Conservation (phyloP, 1,140 invertebrate genomes). For the Hesperophylax magnus region DNA sequence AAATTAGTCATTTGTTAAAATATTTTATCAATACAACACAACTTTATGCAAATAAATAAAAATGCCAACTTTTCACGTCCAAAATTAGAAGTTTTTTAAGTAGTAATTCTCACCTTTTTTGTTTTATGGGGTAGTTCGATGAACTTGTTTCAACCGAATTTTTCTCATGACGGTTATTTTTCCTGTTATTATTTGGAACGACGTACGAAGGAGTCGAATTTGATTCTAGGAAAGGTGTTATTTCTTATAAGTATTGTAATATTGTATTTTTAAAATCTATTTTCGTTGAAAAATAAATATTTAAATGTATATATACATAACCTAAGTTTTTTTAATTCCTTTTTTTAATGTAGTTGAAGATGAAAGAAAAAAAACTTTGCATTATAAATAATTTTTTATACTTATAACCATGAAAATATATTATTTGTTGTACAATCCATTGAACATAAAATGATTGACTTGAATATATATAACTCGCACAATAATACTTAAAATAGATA, state of each 20-base stretch:
- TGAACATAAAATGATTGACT: background rate
- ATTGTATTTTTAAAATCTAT: conserved; percentile 34
- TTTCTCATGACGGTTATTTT: no score
- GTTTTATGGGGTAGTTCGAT: no score
- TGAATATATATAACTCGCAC: background rate
- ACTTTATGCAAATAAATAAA: no score
- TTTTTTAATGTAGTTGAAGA: background rate
- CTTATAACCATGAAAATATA: background rate
- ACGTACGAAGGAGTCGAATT: background rate
- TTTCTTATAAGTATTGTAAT: conserved; percentile 10
- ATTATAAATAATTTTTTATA: no score
- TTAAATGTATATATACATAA: conserved; percentile 19
- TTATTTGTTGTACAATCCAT: background rate
- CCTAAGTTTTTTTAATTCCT: background rate
- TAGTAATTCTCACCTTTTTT: no score
- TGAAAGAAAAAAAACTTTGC: background rate
- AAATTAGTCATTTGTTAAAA: no score
- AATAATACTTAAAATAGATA: background rate
- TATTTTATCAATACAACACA: no score
- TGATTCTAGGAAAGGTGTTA: conserved; percentile 11
- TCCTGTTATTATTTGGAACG: background rate
- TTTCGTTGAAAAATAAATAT: conserved; percentile 33
- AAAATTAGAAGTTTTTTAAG: no score
- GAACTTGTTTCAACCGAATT: no score
- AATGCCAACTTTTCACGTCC: no score